Evolutionary conservation across 2,888 invertebrate genomes (phyloP).

Genomic region (Zaprionus bogoriensis): DNA sequence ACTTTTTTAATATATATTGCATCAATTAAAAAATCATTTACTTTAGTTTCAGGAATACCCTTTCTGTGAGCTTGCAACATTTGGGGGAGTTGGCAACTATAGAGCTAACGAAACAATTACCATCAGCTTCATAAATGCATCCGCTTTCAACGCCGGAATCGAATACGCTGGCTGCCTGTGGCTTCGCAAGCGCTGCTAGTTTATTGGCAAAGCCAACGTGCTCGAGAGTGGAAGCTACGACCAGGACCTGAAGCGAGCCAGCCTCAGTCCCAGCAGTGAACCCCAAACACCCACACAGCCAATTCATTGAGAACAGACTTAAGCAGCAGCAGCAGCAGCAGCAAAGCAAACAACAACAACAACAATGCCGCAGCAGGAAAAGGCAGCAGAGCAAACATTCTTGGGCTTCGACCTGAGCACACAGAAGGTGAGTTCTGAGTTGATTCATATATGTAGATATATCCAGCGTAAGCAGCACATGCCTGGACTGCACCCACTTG

Average conservation of each 20-base stretch:
- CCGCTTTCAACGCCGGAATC: conserved; percentile 3
- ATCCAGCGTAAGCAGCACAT: too few relatives aligned
- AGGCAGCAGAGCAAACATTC: conserved; percentile 84
- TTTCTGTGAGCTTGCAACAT: too few relatives aligned
- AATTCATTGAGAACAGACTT: background rate
- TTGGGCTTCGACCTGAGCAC: conserved; percentile 94
- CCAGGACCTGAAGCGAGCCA: background rate
- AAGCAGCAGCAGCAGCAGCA: background rate
- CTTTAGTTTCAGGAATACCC: too few relatives aligned
- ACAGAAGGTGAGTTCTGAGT: conserved; percentile 88
- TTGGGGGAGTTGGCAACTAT: conserved; percentile 10
- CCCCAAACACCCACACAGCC: background rate
- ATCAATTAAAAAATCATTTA: too few relatives aligned
- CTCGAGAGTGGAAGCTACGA: conserved; percentile 7
- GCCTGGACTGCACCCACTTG: conserved; percentile 6
- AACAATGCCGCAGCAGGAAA: conserved; percentile 33
- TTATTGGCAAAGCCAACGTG: conserved; percentile 14
- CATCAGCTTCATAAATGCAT: conserved; percentile 2
- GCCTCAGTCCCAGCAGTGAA: background rate
- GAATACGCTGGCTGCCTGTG: conserved; percentile 1
- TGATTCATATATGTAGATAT: background rate
- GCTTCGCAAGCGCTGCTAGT: conserved; percentile 8
- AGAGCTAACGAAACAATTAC: background rate
- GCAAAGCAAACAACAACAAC: too few relatives aligned
- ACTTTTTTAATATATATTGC: too few relatives aligned